Evolutionary conservation across 2,888 invertebrate genomes (phyloP), one percentile per base, ranked within the genome.

Genomic region (Andrena bicolor): DNA sequence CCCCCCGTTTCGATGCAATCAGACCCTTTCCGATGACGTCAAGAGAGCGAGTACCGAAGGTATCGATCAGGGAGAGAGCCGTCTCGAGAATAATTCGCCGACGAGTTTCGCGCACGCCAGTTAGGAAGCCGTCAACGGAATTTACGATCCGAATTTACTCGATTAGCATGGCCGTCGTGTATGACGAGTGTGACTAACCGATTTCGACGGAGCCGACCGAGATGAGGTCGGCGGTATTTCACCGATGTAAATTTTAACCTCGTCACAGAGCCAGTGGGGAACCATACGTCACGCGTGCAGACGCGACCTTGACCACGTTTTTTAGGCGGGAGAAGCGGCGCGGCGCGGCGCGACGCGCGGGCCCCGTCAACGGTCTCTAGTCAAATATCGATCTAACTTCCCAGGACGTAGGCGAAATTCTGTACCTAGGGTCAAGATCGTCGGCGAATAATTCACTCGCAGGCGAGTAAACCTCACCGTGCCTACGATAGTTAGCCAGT

Each of bases 121-220:
- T 61, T 69, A 78, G 63, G 26, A 49, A 82, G 73, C 72, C 63
- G 63, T 86, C 76, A 60, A 78, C 49, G 64, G 58, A 86, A 80
- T 86, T 84, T 86, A 82, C 49, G 86, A 82, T 82, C 82, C 69
- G 84, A 78, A 86, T 84, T 64, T 51, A 65, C 51, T 64, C 65
- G 71, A 73, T 83, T 73, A 78, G 74, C 64, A 86, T 80, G 82
- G 64, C 76, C 78, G 80, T 82, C 80, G 75, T 83, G 80, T 82
- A 72, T 61, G 86, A 89, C 84, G 86, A 88, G 89, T 89, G 89
- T 90, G 90, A 89, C 90, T 83, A 90, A 89, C 84, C 87, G 86
- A 90, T 89, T 90, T 89, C 82, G 84, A 80, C 81, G 74, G 69
- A 28, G 63, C 66, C 63, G 76, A 23, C 64, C 48, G 72, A 75